Evolutionary conservation across 2,888 invertebrate genomes (phyloP).

Genomic region (Copidosoma aretas): DNA sequence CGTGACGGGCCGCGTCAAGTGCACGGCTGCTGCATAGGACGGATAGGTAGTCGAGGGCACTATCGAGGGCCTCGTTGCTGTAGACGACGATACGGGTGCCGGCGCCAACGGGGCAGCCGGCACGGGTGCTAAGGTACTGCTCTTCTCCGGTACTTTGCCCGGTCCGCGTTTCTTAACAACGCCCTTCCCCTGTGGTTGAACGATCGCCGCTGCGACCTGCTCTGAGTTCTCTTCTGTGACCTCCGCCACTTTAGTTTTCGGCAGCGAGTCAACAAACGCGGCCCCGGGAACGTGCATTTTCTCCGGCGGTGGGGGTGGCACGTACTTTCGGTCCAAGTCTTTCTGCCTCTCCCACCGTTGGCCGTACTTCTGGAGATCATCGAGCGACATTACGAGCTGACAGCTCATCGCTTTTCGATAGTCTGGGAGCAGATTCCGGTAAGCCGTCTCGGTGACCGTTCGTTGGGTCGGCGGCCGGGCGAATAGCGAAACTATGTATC

Average conservation of each 20-base stretch:
- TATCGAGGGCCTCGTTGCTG: too few species aligned
- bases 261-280: neutral
- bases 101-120: too few species aligned
- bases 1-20: too few species aligned
- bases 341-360: neutral
- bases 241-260: neutral
- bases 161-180: too few species aligned
- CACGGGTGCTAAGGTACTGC: too few species aligned
- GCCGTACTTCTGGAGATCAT: neutral
- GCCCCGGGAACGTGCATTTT: slow-evolving; percentile 7
- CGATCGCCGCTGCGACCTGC: neutral
- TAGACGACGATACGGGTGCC: too few species aligned
- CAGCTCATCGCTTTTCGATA: neutral
- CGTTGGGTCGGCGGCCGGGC: too few species aligned
- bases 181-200: too few species aligned
- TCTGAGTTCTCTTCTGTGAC: neutral
- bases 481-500: too few species aligned
- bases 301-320: neutral
- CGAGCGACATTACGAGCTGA: neutral
- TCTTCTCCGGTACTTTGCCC: too few species aligned
- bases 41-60: too few species aligned
- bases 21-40: too few species aligned
- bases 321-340: neutral
- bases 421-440: neutral
- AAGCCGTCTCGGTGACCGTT: neutral